Conservation (phyloP, 2,797 vertebrate species). For the Oophaga sylvatica region DNA sequence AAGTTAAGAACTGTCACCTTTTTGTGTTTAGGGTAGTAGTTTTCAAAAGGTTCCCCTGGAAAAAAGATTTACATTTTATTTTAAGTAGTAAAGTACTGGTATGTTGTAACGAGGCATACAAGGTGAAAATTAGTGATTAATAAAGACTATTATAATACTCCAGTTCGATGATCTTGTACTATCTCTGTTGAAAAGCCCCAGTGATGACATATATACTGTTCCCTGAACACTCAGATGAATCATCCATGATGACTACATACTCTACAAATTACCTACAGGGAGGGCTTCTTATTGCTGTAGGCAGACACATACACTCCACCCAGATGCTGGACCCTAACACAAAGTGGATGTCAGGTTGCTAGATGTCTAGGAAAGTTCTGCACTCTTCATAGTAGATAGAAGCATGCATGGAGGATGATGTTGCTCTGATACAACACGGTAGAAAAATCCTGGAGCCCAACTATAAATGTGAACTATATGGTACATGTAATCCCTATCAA, state of each 20-base stretch:
- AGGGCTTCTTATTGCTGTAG: neutral
- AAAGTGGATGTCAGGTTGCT: neutral
- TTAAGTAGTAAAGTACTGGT: too few species aligned
- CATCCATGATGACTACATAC: neutral
- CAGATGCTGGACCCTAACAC: neutral
- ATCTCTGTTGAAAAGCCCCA: neutral
- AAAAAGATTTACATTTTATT: too few species aligned
- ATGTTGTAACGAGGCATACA: too few species aligned
- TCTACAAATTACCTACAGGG: neutral
- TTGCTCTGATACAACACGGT: neutral
- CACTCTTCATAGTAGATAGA: neutral
- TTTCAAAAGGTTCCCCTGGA: too few species aligned
- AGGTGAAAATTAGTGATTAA: too few species aligned
- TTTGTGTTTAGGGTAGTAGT: too few species aligned
- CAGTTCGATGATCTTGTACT: neutral
- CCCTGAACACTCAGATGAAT: neutral
- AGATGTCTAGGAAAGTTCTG: neutral
- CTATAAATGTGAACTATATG: neutral
- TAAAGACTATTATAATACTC: neutral
- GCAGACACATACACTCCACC: slow-evolving; percentile 1
- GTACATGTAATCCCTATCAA: neutral
- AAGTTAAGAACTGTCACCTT: too few species aligned
- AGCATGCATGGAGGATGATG: neutral
- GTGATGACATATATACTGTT: neutral
- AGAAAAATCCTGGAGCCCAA: neutral